Conservation (phyloP, 2,888 invertebrate species). For the Eulithis testata region DNA sequence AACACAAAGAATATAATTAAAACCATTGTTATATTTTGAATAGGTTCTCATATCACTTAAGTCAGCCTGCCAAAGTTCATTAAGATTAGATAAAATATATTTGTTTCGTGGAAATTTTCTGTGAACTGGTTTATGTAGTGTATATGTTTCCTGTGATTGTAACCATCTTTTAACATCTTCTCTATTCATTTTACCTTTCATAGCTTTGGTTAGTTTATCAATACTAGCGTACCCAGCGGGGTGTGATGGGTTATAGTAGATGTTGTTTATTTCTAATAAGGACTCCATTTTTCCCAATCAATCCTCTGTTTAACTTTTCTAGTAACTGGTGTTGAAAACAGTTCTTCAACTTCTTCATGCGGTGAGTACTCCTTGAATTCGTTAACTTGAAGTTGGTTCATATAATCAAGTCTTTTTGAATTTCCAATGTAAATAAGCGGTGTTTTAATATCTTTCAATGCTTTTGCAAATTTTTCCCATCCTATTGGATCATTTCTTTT, state of each 20-base stretch:
- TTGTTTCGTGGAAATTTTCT: constrained; percentile 40
- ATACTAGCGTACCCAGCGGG: too few relatives aligned
- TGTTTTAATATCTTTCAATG: constrained; percentile 18
- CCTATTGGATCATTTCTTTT: constrained; percentile 45
- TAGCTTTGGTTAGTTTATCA: too few relatives aligned
- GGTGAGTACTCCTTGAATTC: too few relatives aligned
- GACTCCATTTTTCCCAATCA: too few relatives aligned
- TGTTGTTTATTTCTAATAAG: too few relatives aligned
- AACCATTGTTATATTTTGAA: not conserved
- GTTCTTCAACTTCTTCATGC: not conserved
- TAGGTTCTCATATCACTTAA: constrained; percentile 15
- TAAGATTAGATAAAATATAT: constrained; percentile 42
- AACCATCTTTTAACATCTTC: too few relatives aligned
- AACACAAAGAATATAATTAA: not conserved
- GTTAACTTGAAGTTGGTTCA: constrained; percentile 11
- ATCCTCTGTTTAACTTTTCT: constrained; percentile 10
- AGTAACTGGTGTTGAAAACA: constrained; percentile 26
- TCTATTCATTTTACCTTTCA: too few relatives aligned
- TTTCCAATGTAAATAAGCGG: constrained; percentile 45
- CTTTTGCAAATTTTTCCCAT: constrained; percentile 43
- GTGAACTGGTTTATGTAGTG: constrained; percentile 40
- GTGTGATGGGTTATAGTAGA: too few relatives aligned
- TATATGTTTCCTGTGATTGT: constrained; percentile 26
- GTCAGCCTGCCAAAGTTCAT: constrained; percentile 44
- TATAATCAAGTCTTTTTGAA: constrained; percentile 35